These are phyloP conservation scores for Macrostomum lignano DNA, from an alignment of 1,140 invertebrate species.

Conservation along the genomic window DNA sequence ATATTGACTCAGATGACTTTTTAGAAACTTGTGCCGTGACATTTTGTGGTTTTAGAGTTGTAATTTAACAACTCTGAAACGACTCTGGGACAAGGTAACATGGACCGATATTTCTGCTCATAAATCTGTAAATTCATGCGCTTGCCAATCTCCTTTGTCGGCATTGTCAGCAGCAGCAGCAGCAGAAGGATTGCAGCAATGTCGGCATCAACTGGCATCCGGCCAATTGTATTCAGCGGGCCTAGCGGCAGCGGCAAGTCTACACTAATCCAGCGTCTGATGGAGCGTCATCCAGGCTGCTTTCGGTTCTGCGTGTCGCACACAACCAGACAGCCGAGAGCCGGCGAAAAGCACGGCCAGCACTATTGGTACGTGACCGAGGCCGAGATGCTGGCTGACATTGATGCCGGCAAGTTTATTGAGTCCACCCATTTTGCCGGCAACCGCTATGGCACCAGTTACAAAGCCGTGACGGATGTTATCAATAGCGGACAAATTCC, in stretches of 20 bases:
- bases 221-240: slow-evolving; percentile 2
- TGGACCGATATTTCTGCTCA: too few species aligned
- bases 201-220: too few species aligned
- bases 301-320: slow-evolving; percentile 3
- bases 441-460: slow-evolving; percentile 1
- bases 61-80: too few species aligned
- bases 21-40: too few species aligned
- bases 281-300: background rate
- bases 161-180: too few species aligned
- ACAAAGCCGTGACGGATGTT: slow-evolving; percentile 2
- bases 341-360: background rate
- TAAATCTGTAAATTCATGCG: too few species aligned
- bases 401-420: background rate
- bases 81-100: too few species aligned
- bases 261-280: background rate
- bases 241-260: slow-evolving; percentile 1
- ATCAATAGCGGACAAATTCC: background rate
- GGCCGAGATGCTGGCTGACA: background rate
- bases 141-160: too few species aligned
- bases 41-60: too few species aligned
- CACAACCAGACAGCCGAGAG: slow-evolving; percentile 3
- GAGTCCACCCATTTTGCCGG: slow-evolving; percentile 4
- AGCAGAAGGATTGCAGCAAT: too few species aligned
- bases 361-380: background rate
- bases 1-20: too few species aligned